These are phyloP conservation scores for Macrocentrus cingulum DNA, from an alignment of 1,140 invertebrate genomes.

Conservation along the genomic window DNA sequence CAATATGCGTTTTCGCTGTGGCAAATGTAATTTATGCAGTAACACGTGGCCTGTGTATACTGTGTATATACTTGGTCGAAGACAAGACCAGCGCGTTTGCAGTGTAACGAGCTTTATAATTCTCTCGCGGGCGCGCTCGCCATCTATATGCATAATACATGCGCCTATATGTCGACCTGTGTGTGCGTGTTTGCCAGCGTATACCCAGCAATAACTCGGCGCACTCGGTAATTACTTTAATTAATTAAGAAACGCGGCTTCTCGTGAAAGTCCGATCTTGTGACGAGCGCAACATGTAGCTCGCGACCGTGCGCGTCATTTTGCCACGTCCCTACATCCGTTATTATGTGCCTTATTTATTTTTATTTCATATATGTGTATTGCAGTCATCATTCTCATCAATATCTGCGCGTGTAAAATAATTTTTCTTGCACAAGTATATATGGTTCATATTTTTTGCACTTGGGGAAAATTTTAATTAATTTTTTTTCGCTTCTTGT, in stretches of 20 bases:
- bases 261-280: constrained; percentile 52
- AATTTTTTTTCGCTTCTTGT: too few species aligned
- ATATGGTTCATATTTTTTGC: too few species aligned
- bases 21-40: constrained; percentile 13
- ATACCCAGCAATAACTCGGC: constrained; percentile 51
- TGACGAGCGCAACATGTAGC: constrained; percentile 42
- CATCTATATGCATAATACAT: constrained; percentile 31
- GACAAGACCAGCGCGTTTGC: constrained; percentile 27
- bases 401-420: too few species aligned
- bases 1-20: constrained; percentile 13
- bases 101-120: constrained; percentile 50
- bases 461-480: too few species aligned
- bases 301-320: constrained; percentile 25
- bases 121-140: constrained; percentile 40
- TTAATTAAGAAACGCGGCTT: constrained; percentile 52
- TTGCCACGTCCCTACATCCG: too few species aligned
- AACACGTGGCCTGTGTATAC: too few species aligned
- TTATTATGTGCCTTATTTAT: too few species aligned
- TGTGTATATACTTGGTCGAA: background rate
- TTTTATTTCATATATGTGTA: too few species aligned
- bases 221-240: constrained; percentile 53
- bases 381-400: too few species aligned
- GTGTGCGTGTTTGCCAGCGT: constrained; percentile 29
- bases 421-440: too few species aligned
- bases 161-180: constrained; percentile 29